These are phyloP conservation scores for Barnardius zonarius DNA, from an alignment of 2,113 vertebrate genomes.

Conservation along the genomic window DNA sequence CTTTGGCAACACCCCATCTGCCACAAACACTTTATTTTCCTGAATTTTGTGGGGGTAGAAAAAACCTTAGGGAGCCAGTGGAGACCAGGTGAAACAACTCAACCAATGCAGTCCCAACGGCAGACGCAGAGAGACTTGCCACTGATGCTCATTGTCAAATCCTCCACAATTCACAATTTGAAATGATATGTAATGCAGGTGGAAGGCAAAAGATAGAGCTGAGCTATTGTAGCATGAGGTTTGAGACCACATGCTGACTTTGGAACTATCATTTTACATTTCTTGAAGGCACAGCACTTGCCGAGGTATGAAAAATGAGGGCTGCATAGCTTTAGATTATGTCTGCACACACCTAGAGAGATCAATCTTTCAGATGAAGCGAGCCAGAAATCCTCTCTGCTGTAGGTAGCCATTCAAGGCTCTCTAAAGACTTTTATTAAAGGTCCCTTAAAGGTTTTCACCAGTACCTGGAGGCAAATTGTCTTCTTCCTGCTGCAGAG, in stretches of 20 bases:
- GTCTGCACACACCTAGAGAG: constrained; percentile 35
- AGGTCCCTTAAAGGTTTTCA: constrained; percentile 44
- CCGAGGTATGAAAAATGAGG: not conserved
- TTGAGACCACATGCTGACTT: not conserved
- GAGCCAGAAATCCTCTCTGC: not conserved
- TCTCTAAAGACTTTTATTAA: constrained; percentile 33
- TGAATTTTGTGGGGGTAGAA: not conserved
- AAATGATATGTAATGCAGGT: not conserved
- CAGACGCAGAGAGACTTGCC: not conserved
- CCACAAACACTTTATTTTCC: not conserved
- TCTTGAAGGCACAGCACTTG: constrained; percentile 21
- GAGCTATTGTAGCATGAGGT: not conserved
- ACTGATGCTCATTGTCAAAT: not conserved
- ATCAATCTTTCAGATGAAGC: constrained; percentile 31
- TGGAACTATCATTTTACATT: constrained; percentile 5
- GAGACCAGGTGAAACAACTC: not conserved
- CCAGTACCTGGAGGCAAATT: constrained; percentile 21
- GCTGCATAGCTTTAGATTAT: not conserved
- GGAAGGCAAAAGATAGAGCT: not conserved
- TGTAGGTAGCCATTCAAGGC: constrained; percentile 32
- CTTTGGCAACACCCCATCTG: not conserved
- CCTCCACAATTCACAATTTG: not conserved
- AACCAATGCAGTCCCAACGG: rapidly evolving
- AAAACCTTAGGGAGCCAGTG: not conserved
- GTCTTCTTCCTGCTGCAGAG: constrained; percentile 27